Evolutionary conservation across 2,888 invertebrate genomes (phyloP).

Genomic region (Girardia tigrina): DNA sequence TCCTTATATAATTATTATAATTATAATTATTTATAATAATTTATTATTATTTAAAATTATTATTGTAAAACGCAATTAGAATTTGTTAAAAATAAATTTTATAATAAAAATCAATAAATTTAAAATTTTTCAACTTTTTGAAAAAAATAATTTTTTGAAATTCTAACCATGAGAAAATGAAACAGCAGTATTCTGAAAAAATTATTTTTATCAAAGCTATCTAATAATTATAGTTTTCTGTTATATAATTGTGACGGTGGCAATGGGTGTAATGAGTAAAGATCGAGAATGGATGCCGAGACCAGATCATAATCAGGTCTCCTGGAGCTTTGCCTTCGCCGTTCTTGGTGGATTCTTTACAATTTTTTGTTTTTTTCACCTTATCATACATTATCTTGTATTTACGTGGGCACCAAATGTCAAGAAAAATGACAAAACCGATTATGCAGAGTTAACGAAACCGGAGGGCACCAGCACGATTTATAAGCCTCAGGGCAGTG

Average conservation of each 20-base stretch:
- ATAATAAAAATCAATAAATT: no score
- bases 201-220: background rate
- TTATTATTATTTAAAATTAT: no score
- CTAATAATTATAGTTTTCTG: slow-evolving; percentile 16
- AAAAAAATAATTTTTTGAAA: no score
- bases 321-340: slow-evolving; percentile 35
- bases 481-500: background rate
- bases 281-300: slow-evolving; percentile 35
- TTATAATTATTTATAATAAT: no score
- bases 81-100: no score
- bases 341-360: slow-evolving; percentile 34
- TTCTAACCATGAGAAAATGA: no score
- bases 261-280: slow-evolving; percentile 35
- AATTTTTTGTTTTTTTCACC: slow-evolving; percentile 2
- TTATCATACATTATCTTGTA: slow-evolving; percentile 21
- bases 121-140: no score
- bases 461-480: background rate
- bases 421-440: background rate
- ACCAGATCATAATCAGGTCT: slow-evolving; percentile 35
- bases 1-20: no score
- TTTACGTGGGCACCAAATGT: slow-evolving; percentile 6
- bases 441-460: background rate
- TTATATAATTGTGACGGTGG: background rate
- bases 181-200: no score
- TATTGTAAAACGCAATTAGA: no score